Base-by-base conservation (phyloP, 2,888 invertebrate genomes). In the Melinaea marsaeus region DNA sequence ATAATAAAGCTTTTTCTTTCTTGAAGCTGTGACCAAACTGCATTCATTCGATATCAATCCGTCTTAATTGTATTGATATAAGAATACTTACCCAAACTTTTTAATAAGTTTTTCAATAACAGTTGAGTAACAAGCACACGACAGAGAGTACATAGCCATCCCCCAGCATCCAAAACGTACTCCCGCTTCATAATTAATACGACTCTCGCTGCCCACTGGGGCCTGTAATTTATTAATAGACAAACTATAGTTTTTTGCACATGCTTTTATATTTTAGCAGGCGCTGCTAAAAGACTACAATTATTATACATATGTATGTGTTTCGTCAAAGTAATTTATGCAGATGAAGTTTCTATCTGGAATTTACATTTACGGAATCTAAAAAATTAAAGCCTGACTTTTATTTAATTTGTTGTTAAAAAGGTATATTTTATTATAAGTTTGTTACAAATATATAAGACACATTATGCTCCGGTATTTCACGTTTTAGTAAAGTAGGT, bases 111-210 rank as follows among this genome's bases (percentile, higher is more conserved):
- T 95, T 81, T 98, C 98, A 65, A 99, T 98, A 62, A 95, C 81
- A 58, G 95, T 92, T 0, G 98, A 98, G 85, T 99, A 99, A 77
- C 96, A 94, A 13, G 98, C 96, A 79, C 98, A 98, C 1, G 98
- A 97, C n/a, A 98, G 83, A 0, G 98, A 98, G 75, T 96, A 96
- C 95, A 96, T 95, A 0, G 98, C 95, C 98, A 99, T 99, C 35
- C 98, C 98, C 95, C 97, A 97, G 76, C 98, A 98, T 11, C 98
- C 99, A 77, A 98, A 97, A 54, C 98, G 92, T 0, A 99, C 97
- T 0, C 99, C 99, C 48, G 95, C 94, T 81, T 98, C 97, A 79
- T 98, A 99, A 9, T 93, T 88, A 13, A 92, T 88, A 64, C 95
- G 92, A 60, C 92, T 87, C 22, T 83, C 76, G 22, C 93, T 92